phyloP scores from a whole-genome alignment of 2,797 vertebrate species.

The Rhinella marina region DNA sequence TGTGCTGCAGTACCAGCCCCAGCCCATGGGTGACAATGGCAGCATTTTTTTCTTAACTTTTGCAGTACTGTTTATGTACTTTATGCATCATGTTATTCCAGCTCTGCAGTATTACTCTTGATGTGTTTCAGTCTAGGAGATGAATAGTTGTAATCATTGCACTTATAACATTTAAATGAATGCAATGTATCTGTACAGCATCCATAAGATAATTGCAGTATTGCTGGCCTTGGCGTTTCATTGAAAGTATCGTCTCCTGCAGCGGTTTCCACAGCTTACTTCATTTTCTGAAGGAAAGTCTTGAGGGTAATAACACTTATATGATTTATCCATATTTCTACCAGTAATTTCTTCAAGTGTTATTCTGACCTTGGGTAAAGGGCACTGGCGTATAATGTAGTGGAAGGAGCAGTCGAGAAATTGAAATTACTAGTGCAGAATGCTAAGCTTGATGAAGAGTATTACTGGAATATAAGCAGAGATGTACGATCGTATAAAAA shows the following conservation, averaged over 20 bases:
- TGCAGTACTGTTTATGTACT: too few relatives aligned
- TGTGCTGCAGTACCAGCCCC: too few relatives aligned
- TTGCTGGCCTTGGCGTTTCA: neutral
- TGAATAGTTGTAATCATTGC: neutral
- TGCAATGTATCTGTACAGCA: neutral
- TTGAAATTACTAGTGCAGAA: neutral
- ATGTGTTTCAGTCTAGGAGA: neutral
- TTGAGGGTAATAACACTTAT: neutral
- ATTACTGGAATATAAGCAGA: neutral
- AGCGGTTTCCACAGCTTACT: neutral
- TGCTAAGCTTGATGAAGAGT: neutral
- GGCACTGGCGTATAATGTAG: neutral
- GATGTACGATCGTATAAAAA: neutral
- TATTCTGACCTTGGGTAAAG: neutral
- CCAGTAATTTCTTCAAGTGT: neutral
- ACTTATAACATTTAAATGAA: neutral
- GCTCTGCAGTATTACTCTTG: neutral
- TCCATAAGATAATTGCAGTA: neutral
- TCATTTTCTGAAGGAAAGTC: neutral
- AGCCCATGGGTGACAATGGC: too few relatives aligned
- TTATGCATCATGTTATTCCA: neutral
- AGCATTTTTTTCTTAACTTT: too few relatives aligned
- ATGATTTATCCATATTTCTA: neutral
- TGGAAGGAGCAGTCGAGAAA: neutral
- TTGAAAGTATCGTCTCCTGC: neutral